These are phyloP conservation scores for Chamaea fasciata DNA, from an alignment of 2,113 vertebrate genomes.

Conservation along the genomic window DNA sequence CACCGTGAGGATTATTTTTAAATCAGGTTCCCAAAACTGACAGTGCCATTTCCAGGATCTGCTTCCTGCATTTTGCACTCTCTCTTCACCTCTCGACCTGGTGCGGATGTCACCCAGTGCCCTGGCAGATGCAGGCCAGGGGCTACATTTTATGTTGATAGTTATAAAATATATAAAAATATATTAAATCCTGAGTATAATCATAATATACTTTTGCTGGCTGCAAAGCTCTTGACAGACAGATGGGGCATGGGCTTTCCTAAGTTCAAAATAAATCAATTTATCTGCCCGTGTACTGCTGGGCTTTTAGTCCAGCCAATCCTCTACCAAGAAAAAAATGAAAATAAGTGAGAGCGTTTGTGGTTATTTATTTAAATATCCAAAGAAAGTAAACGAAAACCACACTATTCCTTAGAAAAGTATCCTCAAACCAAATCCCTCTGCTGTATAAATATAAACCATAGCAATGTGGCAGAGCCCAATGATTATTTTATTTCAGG, in stretches of 20 bases:
- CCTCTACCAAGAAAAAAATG: background rate
- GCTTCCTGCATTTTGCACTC: background rate
- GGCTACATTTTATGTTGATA: too few relatives aligned
- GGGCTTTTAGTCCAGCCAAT: background rate
- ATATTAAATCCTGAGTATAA: background rate
- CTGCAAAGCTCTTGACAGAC: background rate
- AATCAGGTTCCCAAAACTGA: background rate
- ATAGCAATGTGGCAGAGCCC: background rate
- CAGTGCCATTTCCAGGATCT: background rate
- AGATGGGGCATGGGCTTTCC: background rate
- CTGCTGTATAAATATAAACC: background rate
- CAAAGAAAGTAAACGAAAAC: background rate
- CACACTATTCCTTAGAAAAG: background rate
- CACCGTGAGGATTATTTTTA: background rate
- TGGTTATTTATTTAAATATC: background rate
- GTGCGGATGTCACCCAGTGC: rapidly evolving
- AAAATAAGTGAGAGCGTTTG: background rate
- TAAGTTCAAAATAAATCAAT: background rate
- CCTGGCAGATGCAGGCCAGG: background rate
- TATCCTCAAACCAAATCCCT: background rate
- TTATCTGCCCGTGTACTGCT: background rate
- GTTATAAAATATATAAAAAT: background rate
- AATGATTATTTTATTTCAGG: background rate
- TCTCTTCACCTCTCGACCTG: background rate
- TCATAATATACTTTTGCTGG: background rate